A percentile compares a stretch with the other conserved stretches of the same genome.
Evolutionary conservation across 1,140 invertebrate genomes (phyloP).

Genomic region (Spodoptera frugiperda): DNA sequence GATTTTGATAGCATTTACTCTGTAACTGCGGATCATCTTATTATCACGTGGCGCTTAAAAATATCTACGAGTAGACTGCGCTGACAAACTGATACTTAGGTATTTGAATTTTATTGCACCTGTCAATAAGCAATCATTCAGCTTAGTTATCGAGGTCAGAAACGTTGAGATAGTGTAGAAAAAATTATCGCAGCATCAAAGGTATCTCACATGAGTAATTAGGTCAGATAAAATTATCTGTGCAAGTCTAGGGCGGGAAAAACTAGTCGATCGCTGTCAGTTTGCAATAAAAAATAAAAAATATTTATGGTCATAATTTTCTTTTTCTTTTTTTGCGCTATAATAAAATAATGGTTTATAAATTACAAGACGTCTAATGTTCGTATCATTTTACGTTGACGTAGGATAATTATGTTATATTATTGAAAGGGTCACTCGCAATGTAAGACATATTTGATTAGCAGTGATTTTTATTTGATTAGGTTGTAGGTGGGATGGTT

Average conservation of each 20-base stretch:
- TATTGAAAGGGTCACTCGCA: neutral
- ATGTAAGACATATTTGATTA: neutral
- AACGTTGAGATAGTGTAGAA: constrained; percentile 10
- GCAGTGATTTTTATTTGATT: too few relatives aligned
- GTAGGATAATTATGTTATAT: neutral
- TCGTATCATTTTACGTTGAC: neutral
- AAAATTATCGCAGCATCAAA: constrained; percentile 17
- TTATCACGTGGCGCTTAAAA: neutral
- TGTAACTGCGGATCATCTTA: neutral
- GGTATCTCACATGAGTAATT: constrained; percentile 18
- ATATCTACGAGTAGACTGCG: neutral
- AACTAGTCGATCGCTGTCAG: neutral
- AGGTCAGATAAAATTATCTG: constrained; percentile 41
- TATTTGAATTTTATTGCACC: constrained; percentile 19
- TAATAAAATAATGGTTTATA: constrained; percentile 8
- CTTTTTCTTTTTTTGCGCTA: neutral
- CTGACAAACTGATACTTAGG: too few relatives aligned
- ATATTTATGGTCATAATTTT: constrained; percentile 3
- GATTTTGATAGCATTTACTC: neutral
- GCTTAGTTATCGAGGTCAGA: neutral
- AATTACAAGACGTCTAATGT: neutral
- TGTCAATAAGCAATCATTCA: constrained; percentile 13
- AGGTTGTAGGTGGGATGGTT: too few relatives aligned
- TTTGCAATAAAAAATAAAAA: neutral
- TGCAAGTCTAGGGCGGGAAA: constrained; percentile 20